Evolutionary conservation across 2,888 invertebrate species (phyloP).

Genomic region (Drosophila testacea): DNA sequence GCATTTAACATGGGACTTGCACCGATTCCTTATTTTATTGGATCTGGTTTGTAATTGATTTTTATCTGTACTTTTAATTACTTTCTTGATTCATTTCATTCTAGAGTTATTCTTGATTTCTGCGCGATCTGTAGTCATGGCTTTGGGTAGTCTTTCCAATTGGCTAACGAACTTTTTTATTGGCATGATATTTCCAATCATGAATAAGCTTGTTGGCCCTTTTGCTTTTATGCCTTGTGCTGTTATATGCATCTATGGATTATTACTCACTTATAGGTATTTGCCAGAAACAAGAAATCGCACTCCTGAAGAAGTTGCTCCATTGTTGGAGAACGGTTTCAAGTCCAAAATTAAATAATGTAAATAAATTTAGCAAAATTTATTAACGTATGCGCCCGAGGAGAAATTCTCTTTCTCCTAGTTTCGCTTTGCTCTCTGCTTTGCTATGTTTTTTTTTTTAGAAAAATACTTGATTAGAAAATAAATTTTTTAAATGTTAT

Average conservation of each 20-base stretch:
- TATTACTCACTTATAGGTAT: constrained; percentile 40
- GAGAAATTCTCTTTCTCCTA: neutral
- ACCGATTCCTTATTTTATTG: constrained; percentile 93
- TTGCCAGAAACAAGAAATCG: constrained; percentile 72
- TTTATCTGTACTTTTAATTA: neutral
- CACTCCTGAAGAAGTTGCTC: constrained; percentile 57
- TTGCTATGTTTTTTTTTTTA: neutral
- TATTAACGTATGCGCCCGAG: neutral
- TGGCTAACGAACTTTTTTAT: constrained; percentile 95
- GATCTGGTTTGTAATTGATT: constrained; percentile 87
- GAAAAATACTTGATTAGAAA: no score
- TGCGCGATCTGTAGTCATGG: constrained; percentile 92
- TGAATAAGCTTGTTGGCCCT: constrained; percentile 88
- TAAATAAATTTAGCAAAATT: no score
- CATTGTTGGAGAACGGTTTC: constrained; percentile 86
- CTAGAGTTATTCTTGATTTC: constrained; percentile 92
- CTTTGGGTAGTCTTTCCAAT: constrained; percentile 92
- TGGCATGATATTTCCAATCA: constrained; percentile 90
- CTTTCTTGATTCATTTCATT: constrained; percentile 14
- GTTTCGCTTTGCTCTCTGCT: neutral
- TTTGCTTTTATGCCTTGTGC: constrained; percentile 88
- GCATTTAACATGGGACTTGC: constrained; percentile 92
- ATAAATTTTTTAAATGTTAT: no score
- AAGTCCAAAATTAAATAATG: constrained; percentile 82
- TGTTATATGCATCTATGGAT: constrained; percentile 12